Percentiles rank a stretch among this genome's conserved stretches.
Conservation (phyloP, 2,797 vertebrate genomes). For the Chelmon rostratus region DNA sequence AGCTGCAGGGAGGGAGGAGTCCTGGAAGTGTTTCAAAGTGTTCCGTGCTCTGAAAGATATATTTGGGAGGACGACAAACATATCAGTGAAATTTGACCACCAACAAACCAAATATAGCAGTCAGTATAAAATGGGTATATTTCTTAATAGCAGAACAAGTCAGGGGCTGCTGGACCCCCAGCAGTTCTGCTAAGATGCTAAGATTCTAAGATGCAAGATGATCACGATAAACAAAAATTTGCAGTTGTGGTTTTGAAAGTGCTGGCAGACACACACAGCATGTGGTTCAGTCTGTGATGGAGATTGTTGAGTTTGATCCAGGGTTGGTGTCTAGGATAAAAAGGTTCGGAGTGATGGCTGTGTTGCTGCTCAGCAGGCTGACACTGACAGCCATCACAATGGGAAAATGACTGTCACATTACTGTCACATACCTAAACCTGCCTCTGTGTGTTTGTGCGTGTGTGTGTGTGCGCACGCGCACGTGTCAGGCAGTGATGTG, state of each 20-base stretch:
- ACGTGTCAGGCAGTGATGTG: slow-evolving; percentile 46
- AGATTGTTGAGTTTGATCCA: slow-evolving; percentile 13
- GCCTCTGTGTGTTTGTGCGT: slow-evolving; percentile 26
- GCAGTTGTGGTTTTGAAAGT: too few relatives aligned
- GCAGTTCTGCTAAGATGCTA: too few relatives aligned
- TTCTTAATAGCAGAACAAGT: too few relatives aligned
- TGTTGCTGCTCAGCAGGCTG: slow-evolving; percentile 34
- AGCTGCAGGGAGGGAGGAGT: not conserved
- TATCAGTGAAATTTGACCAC: not conserved
- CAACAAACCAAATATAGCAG: not conserved
- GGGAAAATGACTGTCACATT: slow-evolving; percentile 56
- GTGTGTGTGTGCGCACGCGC: slow-evolving; percentile 42
- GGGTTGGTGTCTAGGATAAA: slow-evolving; percentile 30
- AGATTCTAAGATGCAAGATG: too few relatives aligned
- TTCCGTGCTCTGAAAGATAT: not conserved
- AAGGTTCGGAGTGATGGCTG: slow-evolving; percentile 46
- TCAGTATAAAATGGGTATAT: too few relatives aligned
- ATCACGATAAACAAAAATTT: too few relatives aligned
- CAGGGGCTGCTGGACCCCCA: too few relatives aligned
- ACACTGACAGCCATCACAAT: slow-evolving; percentile 53
- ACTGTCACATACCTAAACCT: slow-evolving; percentile 57
- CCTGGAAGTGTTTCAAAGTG: not conserved
- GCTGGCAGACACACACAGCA: slow-evolving; percentile 33
- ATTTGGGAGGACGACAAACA: not conserved
- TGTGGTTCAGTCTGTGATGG: slow-evolving; percentile 13